Conservation (phyloP, 2,113 vertebrate genomes). For the Eupsittula cactorum region DNA sequence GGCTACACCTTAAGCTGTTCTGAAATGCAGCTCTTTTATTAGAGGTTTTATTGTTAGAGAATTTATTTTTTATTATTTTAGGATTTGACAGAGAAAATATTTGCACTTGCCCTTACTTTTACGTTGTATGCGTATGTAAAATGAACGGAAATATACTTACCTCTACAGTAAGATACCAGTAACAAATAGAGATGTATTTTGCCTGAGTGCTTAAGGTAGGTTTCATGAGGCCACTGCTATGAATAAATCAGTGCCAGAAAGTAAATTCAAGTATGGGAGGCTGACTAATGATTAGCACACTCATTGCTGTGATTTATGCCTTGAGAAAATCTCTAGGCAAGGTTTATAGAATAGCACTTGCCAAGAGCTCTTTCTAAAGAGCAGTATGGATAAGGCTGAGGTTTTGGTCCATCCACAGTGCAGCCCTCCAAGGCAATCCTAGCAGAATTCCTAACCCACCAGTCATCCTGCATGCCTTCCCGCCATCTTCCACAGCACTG, state of each 20-base stretch:
- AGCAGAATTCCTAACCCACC: background rate
- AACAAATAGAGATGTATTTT: background rate
- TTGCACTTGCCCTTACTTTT: background rate
- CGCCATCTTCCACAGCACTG: rapidly evolving
- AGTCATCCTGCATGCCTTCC: background rate
- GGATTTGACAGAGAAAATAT: background rate
- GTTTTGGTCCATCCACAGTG: background rate
- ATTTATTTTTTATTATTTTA: background rate
- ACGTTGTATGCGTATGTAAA: background rate
- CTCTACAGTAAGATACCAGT: background rate
- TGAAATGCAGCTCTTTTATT: background rate
- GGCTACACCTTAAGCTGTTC: background rate
- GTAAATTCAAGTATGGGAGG: background rate
- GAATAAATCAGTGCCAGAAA: background rate
- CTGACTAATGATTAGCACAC: background rate
- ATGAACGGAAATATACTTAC: background rate
- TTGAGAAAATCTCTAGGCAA: background rate
- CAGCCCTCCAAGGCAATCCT: background rate
- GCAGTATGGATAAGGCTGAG: background rate
- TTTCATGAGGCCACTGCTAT: background rate
- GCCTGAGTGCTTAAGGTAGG: background rate
- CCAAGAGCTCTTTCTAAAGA: background rate
- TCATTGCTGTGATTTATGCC: background rate
- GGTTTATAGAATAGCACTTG: background rate
- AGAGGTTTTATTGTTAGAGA: background rate